Percentiles rank a stretch among this genome's conserved stretches.
These are phyloP conservation scores for Phorcus lineatus DNA, from an alignment of 2,888 invertebrate genomes.

Conservation along the genomic window DNA sequence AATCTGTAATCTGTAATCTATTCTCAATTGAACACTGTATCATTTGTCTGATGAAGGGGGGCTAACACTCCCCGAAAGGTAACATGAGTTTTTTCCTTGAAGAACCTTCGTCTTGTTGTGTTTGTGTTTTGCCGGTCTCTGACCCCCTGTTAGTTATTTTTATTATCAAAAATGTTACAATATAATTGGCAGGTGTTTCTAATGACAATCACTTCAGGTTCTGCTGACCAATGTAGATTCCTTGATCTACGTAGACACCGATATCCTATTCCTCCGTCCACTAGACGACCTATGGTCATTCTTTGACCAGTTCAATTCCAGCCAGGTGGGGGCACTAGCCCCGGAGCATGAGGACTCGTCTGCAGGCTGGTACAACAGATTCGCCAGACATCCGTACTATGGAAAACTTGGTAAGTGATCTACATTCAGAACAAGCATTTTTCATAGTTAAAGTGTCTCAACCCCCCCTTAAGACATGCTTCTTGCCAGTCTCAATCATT, in stretches of 20 bases:
- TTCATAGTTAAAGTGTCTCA: neutral
- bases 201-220: conserved; percentile 79
- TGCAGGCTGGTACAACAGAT: conserved; percentile 96
- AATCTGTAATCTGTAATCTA: too few relatives aligned
- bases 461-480: too few relatives aligned
- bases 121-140: too few relatives aligned
- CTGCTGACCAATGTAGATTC: conserved; percentile 87
- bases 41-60: too few relatives aligned
- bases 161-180: neutral
- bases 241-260: conserved; percentile 93
- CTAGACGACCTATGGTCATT: conserved; percentile 89
- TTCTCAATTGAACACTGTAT: too few relatives aligned
- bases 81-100: too few relatives aligned
- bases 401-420: conserved; percentile 83
- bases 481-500: too few relatives aligned
- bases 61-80: too few relatives aligned
- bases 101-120: too few relatives aligned
- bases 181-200: too few relatives aligned
- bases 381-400: conserved; percentile 96
- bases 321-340: conserved; percentile 90
- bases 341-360: conserved; percentile 93
- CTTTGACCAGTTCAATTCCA: conserved; percentile 87
- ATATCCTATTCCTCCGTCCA: conserved; percentile 90
- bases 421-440: neutral
- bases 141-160: too few relatives aligned